Conservation (phyloP, 2,113 vertebrate species). For the Cairina moschata region DNA sequence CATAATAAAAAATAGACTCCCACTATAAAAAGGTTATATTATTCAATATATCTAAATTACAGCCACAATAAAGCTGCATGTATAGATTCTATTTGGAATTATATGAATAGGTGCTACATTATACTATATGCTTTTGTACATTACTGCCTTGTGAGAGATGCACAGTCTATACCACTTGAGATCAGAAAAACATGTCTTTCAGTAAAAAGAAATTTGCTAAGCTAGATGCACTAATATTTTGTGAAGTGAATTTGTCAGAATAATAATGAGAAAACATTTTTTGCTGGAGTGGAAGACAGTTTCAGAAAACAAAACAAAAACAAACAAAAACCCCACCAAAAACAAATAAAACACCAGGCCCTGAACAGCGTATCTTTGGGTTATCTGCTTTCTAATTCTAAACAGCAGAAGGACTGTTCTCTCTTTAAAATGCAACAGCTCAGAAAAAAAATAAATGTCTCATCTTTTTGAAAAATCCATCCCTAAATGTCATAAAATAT, state of each 20-base stretch:
- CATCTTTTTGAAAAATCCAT: slow-evolving; percentile 52
- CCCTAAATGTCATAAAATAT: slow-evolving; percentile 54
- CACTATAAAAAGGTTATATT: slow-evolving; percentile 50
- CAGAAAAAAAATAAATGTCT: not conserved
- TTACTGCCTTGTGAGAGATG: slow-evolving; percentile 39
- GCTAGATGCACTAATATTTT: slow-evolving; percentile 8
- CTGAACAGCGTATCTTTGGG: not conserved
- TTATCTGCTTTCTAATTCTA: slow-evolving; percentile 5
- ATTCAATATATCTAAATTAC: slow-evolving; percentile 59
- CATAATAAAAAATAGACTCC: slow-evolving; percentile 49
- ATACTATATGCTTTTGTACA: not conserved
- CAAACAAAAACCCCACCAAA: not conserved
- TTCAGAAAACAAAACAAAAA: not conserved
- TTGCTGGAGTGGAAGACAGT: not conserved
- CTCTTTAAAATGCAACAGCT: slow-evolving; percentile 44
- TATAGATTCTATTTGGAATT: slow-evolving; percentile 37
- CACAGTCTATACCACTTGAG: not conserved
- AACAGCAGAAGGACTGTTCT: not conserved
- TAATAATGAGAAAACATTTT: slow-evolving; percentile 25
- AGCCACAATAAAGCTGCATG: slow-evolving; percentile 2
- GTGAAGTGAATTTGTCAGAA: not conserved
- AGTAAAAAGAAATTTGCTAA: slow-evolving; percentile 7
- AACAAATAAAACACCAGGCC: not conserved
- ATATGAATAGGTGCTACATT: slow-evolving; percentile 19
- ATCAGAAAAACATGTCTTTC: slow-evolving; percentile 11